These are phyloP conservation scores for Frieseomelitta varia DNA, from an alignment of 1,140 invertebrate genomes.

Conservation along the genomic window DNA sequence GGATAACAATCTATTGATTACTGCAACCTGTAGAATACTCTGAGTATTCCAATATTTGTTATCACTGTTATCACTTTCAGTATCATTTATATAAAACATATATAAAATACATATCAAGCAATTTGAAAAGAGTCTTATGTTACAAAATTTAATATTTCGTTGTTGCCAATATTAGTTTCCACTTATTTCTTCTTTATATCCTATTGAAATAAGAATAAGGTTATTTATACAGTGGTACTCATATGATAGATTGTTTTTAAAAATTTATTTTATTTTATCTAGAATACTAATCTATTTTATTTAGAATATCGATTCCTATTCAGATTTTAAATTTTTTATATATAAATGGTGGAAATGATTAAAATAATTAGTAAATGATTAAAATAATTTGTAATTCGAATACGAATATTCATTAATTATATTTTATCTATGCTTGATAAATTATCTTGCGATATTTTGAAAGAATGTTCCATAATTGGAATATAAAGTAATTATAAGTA, in stretches of 20 bases:
- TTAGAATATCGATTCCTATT: not conserved
- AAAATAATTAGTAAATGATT: not conserved
- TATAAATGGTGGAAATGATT: not conserved
- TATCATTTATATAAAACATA: not conserved
- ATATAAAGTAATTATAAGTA: not conserved
- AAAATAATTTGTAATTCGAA: not conserved
- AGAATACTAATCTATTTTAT: too few species aligned
- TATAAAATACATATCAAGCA: not conserved
- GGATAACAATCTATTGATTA: slow-evolving; percentile 23
- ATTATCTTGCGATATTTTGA: not conserved
- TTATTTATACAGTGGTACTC: slow-evolving; percentile 28
- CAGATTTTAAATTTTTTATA: not conserved
- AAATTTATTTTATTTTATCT: not conserved
- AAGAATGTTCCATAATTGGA: not conserved
- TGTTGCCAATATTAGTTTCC: slow-evolving; percentile 10
- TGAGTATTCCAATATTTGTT: not conserved
- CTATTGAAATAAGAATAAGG: not conserved
- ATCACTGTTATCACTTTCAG: not conserved
- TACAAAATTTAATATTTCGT: slow-evolving; percentile 10
- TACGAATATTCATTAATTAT: not conserved
- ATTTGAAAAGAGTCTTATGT: not conserved
- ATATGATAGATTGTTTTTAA: not conserved
- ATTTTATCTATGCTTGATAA: not conserved
- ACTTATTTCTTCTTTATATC: not conserved
- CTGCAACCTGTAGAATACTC: slow-evolving; percentile 34